Percentiles rank a stretch among this genome's conserved stretches.
Evolutionary conservation across 2,888 invertebrate species (phyloP).

Genomic region (Nomada fabriciana): DNA sequence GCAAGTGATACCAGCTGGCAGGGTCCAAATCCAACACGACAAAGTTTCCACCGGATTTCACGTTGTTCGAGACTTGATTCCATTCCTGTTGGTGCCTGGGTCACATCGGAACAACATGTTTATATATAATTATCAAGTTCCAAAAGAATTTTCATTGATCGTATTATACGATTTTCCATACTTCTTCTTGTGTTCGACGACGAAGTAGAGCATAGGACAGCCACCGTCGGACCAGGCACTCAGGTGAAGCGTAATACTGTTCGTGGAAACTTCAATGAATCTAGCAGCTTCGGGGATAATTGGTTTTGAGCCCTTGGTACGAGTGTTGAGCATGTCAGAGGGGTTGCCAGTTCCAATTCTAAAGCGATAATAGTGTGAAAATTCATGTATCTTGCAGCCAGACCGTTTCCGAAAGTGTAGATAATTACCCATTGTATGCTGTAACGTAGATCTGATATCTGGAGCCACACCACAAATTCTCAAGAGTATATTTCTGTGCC

Average conservation of each 20-base stretch:
- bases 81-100: constrained; percentile 93
- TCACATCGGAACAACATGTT: constrained; percentile 7
- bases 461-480: constrained; percentile 96
- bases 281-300: constrained; percentile 95
- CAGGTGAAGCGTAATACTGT: constrained; percentile 95
- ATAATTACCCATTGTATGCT: constrained; percentile 93
- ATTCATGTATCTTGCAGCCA: background rate
- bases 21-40: constrained; percentile 96
- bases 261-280: constrained; percentile 96
- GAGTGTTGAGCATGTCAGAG: constrained; percentile 94
- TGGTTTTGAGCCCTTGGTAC: constrained; percentile 97
- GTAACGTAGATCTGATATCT: constrained; percentile 97
- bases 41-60: constrained; percentile 95
- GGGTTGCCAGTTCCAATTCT: constrained; percentile 97
- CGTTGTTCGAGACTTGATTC: constrained; percentile 97
- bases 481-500: constrained; percentile 93
- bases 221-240: constrained; percentile 98
- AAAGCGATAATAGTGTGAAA: constrained; percentile 7
- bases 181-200: constrained; percentile 97
- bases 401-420: background rate
- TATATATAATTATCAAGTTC: background rate
- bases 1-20: constrained; percentile 96
- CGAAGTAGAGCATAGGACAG: constrained; percentile 97
- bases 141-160: background rate
- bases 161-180: constrained; percentile 83